phyloP scores from a whole-genome alignment of 1,140 invertebrate genomes.

The Dufourea novaeangliae region DNA sequence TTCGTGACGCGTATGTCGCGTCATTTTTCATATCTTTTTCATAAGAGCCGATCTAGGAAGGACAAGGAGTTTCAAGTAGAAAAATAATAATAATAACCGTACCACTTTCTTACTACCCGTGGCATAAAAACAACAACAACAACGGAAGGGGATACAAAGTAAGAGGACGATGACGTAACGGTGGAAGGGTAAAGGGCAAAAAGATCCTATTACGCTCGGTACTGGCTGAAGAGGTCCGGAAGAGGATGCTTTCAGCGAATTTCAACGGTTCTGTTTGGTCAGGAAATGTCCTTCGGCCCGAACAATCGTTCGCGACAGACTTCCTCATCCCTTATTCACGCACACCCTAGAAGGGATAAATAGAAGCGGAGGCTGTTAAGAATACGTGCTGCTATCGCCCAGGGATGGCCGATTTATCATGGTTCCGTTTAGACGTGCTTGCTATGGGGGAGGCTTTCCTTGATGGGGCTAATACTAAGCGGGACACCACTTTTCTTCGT shows the following conservation, averaged over 20 bases:
- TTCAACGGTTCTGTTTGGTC: slow-evolving; percentile 1
- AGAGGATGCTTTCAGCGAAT: neutral
- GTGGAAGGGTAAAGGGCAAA: neutral
- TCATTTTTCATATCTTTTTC: neutral
- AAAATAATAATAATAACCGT: too few species aligned
- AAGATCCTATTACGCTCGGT: neutral
- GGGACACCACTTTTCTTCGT: neutral
- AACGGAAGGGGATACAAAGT: too few species aligned
- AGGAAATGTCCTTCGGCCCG: slow-evolving; percentile 3
- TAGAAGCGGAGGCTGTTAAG: neutral
- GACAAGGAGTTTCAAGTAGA: too few species aligned
- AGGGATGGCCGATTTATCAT: neutral
- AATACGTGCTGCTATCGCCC: neutral
- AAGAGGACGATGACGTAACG: too few species aligned
- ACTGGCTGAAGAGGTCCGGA: neutral
- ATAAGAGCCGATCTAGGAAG: too few species aligned
- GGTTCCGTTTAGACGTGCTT: neutral
- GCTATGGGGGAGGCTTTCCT: neutral
- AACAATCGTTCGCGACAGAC: slow-evolving; percentile 3
- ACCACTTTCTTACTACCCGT: too few species aligned
- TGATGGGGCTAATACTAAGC: neutral
- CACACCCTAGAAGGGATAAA: neutral
- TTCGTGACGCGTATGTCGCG: neutral
- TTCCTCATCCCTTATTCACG: slow-evolving; percentile 5
- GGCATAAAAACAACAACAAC: too few species aligned